Percentiles rank a stretch among this genome's conserved stretches.
These are phyloP conservation scores for Lutraria lutraria DNA, from an alignment of 2,888 invertebrate genomes.

Conservation along the genomic window DNA sequence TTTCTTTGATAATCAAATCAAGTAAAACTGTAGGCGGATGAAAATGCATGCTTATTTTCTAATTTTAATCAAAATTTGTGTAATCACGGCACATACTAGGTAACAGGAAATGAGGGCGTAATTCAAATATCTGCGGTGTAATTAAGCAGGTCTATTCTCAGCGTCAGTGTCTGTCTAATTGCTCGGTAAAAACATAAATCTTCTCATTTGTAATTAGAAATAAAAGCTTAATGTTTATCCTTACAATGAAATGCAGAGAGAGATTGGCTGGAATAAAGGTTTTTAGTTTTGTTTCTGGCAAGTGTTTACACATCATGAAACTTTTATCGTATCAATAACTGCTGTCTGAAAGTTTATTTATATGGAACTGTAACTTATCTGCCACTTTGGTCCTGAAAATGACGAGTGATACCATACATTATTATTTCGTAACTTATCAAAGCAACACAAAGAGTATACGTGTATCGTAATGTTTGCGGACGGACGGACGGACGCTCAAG, in stretches of 20 bases:
- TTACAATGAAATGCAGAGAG: background rate
- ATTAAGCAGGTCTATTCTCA: background rate
- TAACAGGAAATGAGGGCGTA: background rate
- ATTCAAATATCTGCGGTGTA: background rate
- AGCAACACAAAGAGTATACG: background rate
- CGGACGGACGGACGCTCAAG: background rate
- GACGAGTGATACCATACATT: too few species aligned
- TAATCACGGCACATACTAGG: background rate
- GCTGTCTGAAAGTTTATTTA: too few species aligned
- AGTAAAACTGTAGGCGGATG: constrained; percentile 1
- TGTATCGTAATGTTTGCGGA: background rate
- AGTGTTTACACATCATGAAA: background rate
- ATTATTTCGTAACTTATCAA: too few species aligned
- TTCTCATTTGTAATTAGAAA: background rate
- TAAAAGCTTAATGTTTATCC: background rate
- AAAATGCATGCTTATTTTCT: background rate
- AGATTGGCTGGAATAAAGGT: background rate
- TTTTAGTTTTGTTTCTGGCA: background rate
- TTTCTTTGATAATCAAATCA: constrained; percentile 2
- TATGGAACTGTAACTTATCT: too few species aligned
- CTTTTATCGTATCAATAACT: constrained; percentile 5
- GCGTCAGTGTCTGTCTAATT: background rate
- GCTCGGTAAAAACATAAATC: constrained; percentile 1
- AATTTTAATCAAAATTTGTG: background rate
- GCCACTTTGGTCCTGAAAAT: too few species aligned